Percentiles rank a stretch among this genome's conserved stretches.
These are phyloP conservation scores for Dicaeum eximium DNA, from an alignment of 2,113 vertebrate genomes.

Conservation along the genomic window DNA sequence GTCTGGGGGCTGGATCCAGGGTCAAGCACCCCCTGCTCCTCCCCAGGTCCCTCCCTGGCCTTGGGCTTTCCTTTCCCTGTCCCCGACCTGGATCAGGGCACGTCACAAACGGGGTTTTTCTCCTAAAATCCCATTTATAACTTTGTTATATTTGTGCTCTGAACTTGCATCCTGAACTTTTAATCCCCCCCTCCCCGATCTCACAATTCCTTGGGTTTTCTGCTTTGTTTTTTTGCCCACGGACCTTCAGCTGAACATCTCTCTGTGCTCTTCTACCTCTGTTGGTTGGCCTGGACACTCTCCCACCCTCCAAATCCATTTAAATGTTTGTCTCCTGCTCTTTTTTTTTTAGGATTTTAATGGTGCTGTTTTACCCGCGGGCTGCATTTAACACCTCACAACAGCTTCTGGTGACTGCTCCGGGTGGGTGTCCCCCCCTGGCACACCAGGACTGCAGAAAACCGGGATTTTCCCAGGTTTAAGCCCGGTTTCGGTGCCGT, in stretches of 20 bases:
- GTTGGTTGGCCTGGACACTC: neutral
- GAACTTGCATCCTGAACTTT: neutral
- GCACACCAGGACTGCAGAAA: fast-evolving
- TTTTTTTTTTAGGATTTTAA: neutral
- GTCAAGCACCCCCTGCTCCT: fast-evolving
- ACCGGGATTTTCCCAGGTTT: fast-evolving
- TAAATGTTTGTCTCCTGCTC: fast-evolving
- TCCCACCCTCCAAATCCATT: neutral
- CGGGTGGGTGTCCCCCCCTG: fast-evolving
- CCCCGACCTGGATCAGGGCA: neutral
- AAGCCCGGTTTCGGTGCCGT: fast-evolving
- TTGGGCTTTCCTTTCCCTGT: no score
- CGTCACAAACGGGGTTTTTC: neutral
- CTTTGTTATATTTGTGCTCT: neutral
- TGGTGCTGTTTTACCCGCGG: fast-evolving
- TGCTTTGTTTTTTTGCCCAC: neutral
- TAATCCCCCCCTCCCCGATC: fast-evolving
- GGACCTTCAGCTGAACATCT: fast-evolving
- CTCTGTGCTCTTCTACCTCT: neutral
- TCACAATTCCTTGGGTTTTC: neutral
- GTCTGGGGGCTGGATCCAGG: neutral
- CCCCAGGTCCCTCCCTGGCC: fast-evolving
- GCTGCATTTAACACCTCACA: neutral
- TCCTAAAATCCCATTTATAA: fast-evolving
- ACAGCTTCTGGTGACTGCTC: neutral